Conservation (phyloP, 2,888 invertebrate genomes). For the Nemotelus pantherinus region DNA sequence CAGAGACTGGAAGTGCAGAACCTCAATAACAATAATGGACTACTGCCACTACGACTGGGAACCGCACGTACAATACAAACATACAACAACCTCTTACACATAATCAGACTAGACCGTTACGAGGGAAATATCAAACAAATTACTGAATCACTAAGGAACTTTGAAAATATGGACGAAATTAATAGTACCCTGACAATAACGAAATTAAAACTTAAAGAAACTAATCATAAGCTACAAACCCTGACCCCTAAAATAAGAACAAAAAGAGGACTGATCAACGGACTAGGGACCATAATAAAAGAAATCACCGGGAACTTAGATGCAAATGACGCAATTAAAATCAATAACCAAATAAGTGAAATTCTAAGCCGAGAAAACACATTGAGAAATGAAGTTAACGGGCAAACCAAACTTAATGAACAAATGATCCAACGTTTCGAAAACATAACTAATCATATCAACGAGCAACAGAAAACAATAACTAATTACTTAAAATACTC, state of each 20-base stretch:
- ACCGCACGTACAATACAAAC: background rate
- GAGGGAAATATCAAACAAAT: conserved; percentile 17
- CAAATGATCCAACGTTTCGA: conserved; percentile 38
- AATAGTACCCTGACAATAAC: conserved; percentile 9
- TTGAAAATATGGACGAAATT: background rate
- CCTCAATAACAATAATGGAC: conserved; percentile 10
- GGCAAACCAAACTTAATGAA: conserved; percentile 22
- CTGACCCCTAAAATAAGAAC: background rate
- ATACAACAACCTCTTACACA: conserved; percentile 19
- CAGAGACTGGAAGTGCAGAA: conserved; percentile 1
- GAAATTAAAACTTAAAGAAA: conserved; percentile 17
- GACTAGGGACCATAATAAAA: conserved; percentile 35
- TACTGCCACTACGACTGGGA: background rate
- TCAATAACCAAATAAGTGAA: conserved; percentile 22
- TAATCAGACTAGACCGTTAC: background rate
- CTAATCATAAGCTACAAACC: background rate
- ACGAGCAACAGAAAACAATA: conserved; percentile 26
- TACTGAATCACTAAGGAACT: background rate
- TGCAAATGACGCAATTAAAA: conserved; percentile 18
- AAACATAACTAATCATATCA: conserved; percentile 40
- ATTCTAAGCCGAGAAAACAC: background rate
- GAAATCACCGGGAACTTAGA: conserved; percentile 10
- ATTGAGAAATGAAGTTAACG: conserved; percentile 1
- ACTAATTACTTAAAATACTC: conserved; percentile 1
- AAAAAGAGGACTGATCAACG: conserved; percentile 39